Base-by-base conservation (phyloP, 2,113 vertebrate species). In the Halichoeres trimaculatus region DNA sequence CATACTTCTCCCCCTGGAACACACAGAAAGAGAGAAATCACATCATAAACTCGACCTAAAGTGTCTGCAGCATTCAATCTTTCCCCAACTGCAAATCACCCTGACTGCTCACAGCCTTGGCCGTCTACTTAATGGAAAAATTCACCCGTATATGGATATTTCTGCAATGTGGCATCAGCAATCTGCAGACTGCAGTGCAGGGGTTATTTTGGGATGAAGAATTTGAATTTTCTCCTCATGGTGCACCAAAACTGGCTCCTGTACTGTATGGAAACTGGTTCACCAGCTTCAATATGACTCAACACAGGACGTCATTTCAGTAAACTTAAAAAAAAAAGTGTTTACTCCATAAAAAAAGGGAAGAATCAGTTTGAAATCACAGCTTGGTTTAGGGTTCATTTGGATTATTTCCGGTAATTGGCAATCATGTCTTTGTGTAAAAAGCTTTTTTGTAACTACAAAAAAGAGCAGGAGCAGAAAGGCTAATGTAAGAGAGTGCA, bases 1-100 rank as follows among this genome's bases (percentile, higher is more conserved):
- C 98, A 0, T 99, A 99, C 90, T 99, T 99, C 91, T 99, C 98
- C 22, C 98, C 98, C 98, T 99, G 90, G 38, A 22, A 19, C n/a
- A 80, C 38, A 70, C 12, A 67, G 9, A 65, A 11, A 51, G 13
- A 70, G 9, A 67, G 16, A 6, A 59, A 43, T 43, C 36, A 26
- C 22, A 59, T 60, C 38, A 26, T 12, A 10, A 12, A 47, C 24
- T 47, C 43, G 9, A 45, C 36, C 1, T n/a, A 3, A 35, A n/a
- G 24, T 45, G 4, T 16, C 19, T 10, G 23, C 13, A 47, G n/a
- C 45, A n/a, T 48, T 48, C 19, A n/a, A 14, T 8, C 69, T n/a
- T 13, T 55, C 30, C 8, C 13, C 19, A 51, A 24, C 68, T 55
- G 40, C 13, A 40, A 26, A 71, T 59, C 53, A 24, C 17, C 16